Base-by-base conservation (phyloP, 2,797 vertebrate genomes). In the Cirrhinus mrigala region DNA sequence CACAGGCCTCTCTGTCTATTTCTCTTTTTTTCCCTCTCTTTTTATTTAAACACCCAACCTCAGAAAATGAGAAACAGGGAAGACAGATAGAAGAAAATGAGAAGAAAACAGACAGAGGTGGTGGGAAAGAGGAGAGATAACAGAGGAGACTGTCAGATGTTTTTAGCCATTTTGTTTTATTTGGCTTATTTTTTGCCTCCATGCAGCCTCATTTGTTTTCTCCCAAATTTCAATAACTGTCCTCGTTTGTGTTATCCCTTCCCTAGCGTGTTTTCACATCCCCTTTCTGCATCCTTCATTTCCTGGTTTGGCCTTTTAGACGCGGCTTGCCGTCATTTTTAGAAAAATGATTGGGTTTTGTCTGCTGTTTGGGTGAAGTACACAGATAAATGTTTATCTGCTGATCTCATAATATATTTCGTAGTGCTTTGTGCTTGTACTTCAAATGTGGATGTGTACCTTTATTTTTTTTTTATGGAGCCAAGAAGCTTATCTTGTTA, bases 371-470 rank as follows among this genome's bases (percentile, higher is more conserved):
- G 85, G 76, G 62, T 44, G 75, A 80, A 82, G 69, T 27, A 44
- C 80, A 78, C 22, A 56, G 86, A 50, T 88, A 44, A 85, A 66
- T 82, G 60, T 86, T 84, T 84, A 84, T 84, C 40, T 85, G 74
- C 75, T 27, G 16, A 37, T 60, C 58, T 29, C 29, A 69, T 83
- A 58, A 66, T 75, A 73, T 69, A 20, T 56, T 81, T 56, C n/a
- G 33, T 56, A 66, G n/a, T 81, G 8, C 33, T 81, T 79, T 74
- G 73, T 77, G 54, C 79, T 75, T 73, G 40, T 58, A 40, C 50
- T 46, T 62, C 11, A 78, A 14, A 37, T 24, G 9, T 37, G 85
- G 24, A 37, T 24, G 9, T 48, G 85, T 33, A 66, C 52, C 62
- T 27, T 74, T 10, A 66, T 50, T 64, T 64, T 33, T 64, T 33